Percentiles rank a stretch among this genome's conserved stretches.
Evolutionary conservation across 2,797 vertebrate species (phyloP).

Genomic region (Avahi laniger): DNA sequence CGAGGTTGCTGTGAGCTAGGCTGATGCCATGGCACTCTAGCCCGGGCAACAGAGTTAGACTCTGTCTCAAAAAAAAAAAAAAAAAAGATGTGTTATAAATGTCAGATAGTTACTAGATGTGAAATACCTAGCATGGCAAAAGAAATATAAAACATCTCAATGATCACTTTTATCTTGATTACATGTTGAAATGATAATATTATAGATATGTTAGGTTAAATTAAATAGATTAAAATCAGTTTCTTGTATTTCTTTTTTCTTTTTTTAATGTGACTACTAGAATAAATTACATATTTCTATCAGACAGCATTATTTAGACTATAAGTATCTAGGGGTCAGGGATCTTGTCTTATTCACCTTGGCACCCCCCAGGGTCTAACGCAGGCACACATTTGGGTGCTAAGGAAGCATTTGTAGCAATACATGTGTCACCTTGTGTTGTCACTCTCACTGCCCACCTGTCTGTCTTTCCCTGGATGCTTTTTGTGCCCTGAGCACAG

Average conservation of each 20-base stretch:
- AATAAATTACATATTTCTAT: not conserved
- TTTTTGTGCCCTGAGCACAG: not conserved
- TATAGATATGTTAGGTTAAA: not conserved
- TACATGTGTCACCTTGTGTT: not conserved
- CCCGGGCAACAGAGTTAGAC: no score
- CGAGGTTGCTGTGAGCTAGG: no score
- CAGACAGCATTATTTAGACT: not conserved
- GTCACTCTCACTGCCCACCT: not conserved
- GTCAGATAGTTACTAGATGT: no score
- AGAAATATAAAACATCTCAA: not conserved
- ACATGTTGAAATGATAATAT: not conserved
- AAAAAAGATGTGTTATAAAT: not conserved
- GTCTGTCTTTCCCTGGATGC: not conserved
- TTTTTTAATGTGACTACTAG: not conserved
- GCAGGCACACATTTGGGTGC: not conserved
- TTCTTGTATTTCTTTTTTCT: not conserved
- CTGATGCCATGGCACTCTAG: no score
- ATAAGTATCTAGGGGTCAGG: not conserved
- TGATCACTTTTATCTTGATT: not conserved
- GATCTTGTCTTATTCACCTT: not conserved
- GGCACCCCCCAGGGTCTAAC: not conserved
- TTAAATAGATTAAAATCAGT: conserved; percentile 20
- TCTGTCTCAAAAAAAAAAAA: no score
- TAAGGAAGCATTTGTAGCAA: not conserved
- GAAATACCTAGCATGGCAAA: not conserved